phyloP scores from a whole-genome alignment of 1,140 invertebrate species.

The Conus ventricosus region DNA sequence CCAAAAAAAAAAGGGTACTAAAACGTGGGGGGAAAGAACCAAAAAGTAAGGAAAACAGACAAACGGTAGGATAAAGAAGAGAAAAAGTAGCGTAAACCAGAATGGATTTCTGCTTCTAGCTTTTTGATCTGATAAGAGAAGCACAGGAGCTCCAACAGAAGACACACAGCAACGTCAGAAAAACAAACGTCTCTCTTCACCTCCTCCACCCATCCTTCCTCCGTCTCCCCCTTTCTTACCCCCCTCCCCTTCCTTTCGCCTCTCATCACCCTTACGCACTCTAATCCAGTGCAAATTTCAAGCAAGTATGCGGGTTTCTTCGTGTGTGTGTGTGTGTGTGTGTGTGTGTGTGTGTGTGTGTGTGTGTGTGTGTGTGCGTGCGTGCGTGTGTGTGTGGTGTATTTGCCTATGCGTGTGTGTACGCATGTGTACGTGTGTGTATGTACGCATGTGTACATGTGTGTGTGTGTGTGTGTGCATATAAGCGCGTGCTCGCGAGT shows the following conservation, averaged over 20 bases:
- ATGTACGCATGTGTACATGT: neutral
- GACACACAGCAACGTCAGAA: too few relatives aligned
- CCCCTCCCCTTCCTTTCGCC: neutral
- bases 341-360: constrained; percentile 20
- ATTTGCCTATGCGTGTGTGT: constrained; percentile 5
- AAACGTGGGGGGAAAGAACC: too few relatives aligned
- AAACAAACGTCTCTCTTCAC: neutral
- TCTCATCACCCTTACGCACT: neutral
- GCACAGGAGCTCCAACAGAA: too few relatives aligned
- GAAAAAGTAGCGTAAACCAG: too few relatives aligned
- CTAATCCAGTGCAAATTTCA: too few relatives aligned
- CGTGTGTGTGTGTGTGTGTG: neutral
- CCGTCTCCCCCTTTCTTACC: neutral
- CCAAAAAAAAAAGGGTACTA: too few relatives aligned
- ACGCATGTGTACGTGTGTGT: constrained; percentile 6
- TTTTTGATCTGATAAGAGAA: too few relatives aligned
- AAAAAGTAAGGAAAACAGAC: too few relatives aligned
- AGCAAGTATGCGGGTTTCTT: too few relatives aligned
- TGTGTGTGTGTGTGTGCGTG: constrained; percentile 16
- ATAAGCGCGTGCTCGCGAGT: too few relatives aligned
- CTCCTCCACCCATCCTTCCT: neutral
- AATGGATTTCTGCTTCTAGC: too few relatives aligned
- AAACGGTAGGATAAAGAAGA: too few relatives aligned
- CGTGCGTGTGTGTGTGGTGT: neutral
- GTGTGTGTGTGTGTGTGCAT: neutral